Evolutionary conservation across 53 echinoderm and acorn worm species (phyloP), one percentile per base, ranked within the genome.

Genomic region (Astropecten irregularis): DNA sequence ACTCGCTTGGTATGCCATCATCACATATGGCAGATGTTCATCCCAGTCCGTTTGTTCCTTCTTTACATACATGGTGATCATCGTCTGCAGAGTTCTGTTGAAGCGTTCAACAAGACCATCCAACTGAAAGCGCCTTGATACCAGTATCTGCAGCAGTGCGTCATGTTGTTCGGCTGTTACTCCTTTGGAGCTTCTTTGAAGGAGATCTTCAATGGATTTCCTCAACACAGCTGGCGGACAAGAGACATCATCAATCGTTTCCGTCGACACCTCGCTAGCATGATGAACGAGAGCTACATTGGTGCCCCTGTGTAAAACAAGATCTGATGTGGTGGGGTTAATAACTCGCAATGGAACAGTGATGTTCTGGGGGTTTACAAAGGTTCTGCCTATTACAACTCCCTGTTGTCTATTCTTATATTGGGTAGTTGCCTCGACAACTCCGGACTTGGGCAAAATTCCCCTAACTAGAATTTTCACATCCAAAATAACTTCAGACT

Each of bases 261-360:
- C 67, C 1, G 21, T 2, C 25, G 67, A 23, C 9, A 67, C 67
- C 26, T 69, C 49, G 30, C 4, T 18, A 5, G 20, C 49, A 15
- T 47, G 48, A 11, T 69, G 69, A 1, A 69, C 4, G 14, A 69
- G 31, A 29, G 9, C 49, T 13, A 69, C 16, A 25, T 66, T 66
- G 40, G 67, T 66, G 21, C 67, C 67, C 67, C 42, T 40, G 42
- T 66, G 21, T 37, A 68, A 23, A 46, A 46, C 34, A 44, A 69
- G 69, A 69, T 69, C 49, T 69, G 69, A 26, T 3, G 69, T 7
- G 16, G 49, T 48, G 13, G 69, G 69, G 49, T 69, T 69, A 69
- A 69, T 69, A 69, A 69, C 69, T 14, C 69, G 69, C 20, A 65
- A 34, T 65, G 66, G 66, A 15, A 65, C 19, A 5, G 6, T n/a